phyloP scores from a whole-genome alignment of 2,888 invertebrate genomes.

The Exephanes ischioxanthus region DNA sequence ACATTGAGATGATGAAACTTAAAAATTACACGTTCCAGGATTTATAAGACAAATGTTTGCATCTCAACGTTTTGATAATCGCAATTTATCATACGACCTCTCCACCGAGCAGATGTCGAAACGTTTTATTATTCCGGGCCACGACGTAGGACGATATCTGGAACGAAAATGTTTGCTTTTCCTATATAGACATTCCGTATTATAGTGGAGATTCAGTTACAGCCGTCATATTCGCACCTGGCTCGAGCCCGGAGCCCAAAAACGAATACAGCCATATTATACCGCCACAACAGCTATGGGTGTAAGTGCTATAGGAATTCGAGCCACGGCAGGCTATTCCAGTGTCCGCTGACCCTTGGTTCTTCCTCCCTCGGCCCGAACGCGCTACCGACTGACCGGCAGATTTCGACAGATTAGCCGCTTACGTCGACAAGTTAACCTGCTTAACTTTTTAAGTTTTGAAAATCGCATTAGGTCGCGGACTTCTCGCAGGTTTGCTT shows the following conservation, averaged over 20 bases:
- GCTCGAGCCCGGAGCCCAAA: constrained; percentile 31
- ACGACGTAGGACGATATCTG: constrained; percentile 23
- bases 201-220: constrained; percentile 22
- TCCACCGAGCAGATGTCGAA: constrained; percentile 54
- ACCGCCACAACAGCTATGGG: neutral
- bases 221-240: constrained; percentile 57
- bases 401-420: constrained; percentile 71
- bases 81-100: neutral
- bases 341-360: constrained; percentile 43
- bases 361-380: constrained; percentile 40
- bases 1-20: neutral
- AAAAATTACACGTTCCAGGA: neutral
- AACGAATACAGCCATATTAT: constrained; percentile 38
- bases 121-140: constrained; percentile 36
- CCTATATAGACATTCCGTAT: constrained; percentile 27
- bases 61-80: no score
- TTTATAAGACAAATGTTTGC: neutral
- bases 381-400: constrained; percentile 59
- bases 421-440: constrained; percentile 73
- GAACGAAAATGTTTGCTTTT: constrained; percentile 63
- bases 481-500: constrained; percentile 38
- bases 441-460: constrained; percentile 79
- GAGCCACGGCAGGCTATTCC: neutral
- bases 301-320: constrained; percentile 10
- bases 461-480: constrained; percentile 77